Evolutionary conservation across 2,113 vertebrate genomes (phyloP).

Genomic region (Pseudolaguvia tuberculata): DNA sequence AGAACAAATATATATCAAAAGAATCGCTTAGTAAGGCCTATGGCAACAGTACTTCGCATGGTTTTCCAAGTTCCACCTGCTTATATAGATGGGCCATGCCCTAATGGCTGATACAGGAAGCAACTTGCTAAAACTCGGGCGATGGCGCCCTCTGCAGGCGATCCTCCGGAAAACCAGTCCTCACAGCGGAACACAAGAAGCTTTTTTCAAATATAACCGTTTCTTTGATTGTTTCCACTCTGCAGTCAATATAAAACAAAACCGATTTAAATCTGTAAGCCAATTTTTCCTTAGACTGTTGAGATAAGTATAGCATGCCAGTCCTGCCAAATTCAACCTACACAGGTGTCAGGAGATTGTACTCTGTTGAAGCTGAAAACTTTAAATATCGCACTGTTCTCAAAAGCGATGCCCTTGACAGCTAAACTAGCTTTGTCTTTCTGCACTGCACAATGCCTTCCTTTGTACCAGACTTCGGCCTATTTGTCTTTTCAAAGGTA

Average conservation of each 20-base stretch:
- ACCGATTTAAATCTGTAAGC: background rate
- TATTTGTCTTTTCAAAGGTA: slow-evolving; percentile 2
- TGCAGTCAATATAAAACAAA: background rate
- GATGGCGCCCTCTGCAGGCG: too few relatives aligned
- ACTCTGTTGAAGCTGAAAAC: slow-evolving; percentile 25
- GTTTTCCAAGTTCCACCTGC: too few relatives aligned
- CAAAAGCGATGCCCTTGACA: slow-evolving; percentile 6
- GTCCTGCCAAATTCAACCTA: background rate
- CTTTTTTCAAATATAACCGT: too few relatives aligned
- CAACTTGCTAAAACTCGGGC: too few relatives aligned
- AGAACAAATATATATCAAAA: too few relatives aligned
- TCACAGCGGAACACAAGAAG: too few relatives aligned
- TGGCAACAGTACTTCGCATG: too few relatives aligned
- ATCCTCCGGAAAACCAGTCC: too few relatives aligned
- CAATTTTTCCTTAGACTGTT: background rate
- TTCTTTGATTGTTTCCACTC: too few relatives aligned
- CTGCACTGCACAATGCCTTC: background rate
- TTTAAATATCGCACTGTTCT: slow-evolving; percentile 1
- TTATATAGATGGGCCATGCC: too few relatives aligned
- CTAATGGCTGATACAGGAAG: too few relatives aligned
- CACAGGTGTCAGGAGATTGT: slow-evolving; percentile 28
- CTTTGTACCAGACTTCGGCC: background rate
- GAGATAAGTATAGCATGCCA: slow-evolving; percentile 15
- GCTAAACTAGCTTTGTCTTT: slow-evolving; percentile 24
- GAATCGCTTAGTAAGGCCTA: too few relatives aligned